Base-by-base conservation (phyloP, 2,113 vertebrate species). In the Apodemus speciosus region DNA sequence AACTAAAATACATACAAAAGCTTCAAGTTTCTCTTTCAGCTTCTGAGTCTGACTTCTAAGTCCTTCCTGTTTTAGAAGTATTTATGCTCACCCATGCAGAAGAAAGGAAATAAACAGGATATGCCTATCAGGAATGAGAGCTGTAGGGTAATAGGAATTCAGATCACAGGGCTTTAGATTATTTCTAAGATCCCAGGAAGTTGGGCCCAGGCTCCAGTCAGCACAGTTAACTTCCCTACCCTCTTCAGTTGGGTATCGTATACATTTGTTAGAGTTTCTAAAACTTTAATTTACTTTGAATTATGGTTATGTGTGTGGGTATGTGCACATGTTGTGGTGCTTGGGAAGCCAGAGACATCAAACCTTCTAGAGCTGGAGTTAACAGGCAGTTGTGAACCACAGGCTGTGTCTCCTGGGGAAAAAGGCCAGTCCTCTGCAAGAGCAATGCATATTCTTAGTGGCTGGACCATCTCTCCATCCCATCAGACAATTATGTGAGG, bases 21-120 rank as follows among this genome's bases (percentile, higher is more conserved):
- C 20, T 85, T 95, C 53, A 72, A 0, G 56, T 88, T 75, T 85
- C 72, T 88, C 35, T 92, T 77, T 46, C 64, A 25, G 6, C 10
- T 73, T 88, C 53, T 81, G 80, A 56, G 23, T 91, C 84, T 85
- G 11, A 79, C 20, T 75, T 84, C 56, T 91, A 73, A 66, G n/a
- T 2, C 15, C 46, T 58, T 21, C 69, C 94, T 79, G 75, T 68
- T 35, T 80, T 89, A 80, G 15, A 23, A 14, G 51, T 38, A 20
- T 20, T 71, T 32, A 35, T 79, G 49, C 32, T 53, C 32, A 79
- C 32, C 75, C 32, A 56, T 79, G 20, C 46, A 72, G 72, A 71
- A 81, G 38, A 83, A 46, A 5, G n/a, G 4, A 9, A 53, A 58
- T 56, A 51, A 30, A 40, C 43, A 71, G 32, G 1, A 5, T 20